Evolutionary conservation across 2,888 invertebrate species (phyloP).

Genomic region (Aphidoletes aphidimyza): DNA sequence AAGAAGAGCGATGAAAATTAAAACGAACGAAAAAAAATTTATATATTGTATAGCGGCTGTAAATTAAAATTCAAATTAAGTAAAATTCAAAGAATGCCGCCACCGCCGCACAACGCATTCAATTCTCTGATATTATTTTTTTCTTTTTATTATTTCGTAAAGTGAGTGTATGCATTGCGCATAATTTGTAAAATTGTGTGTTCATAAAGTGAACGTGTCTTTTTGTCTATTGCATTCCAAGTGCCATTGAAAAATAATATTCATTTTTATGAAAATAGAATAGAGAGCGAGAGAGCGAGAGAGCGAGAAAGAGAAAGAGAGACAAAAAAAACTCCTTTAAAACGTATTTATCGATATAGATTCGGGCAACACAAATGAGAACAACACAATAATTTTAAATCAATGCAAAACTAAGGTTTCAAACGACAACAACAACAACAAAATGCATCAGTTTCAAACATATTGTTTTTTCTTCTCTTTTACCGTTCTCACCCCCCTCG

Average conservation of each 20-base stretch:
- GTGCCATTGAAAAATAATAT: conserved; percentile 18
- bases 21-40: too few species aligned
- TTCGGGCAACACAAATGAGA: background rate
- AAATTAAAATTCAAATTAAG: conserved; percentile 40
- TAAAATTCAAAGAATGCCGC: conserved; percentile 51
- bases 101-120: background rate
- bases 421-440: too few species aligned
- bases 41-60: too few species aligned
- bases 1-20: conserved; percentile 8
- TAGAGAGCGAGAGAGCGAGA: too few species aligned
- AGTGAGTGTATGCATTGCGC: background rate
- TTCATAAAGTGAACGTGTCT: conserved; percentile 43
- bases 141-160: too few species aligned
- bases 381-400: background rate
- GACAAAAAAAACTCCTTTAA: conserved; percentile 10
- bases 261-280: too few species aligned
- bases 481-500: background rate
- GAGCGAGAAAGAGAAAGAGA: too few species aligned
- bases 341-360: background rate
- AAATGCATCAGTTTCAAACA: background rate
- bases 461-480: background rate
- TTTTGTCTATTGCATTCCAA: conserved; percentile 36
- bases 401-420: too few species aligned
- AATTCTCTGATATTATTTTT: background rate
- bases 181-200: too few species aligned